Evolutionary conservation across 2,797 vertebrate genomes (phyloP), one percentile per base, ranked within the genome.

Genomic region (Carapus acus): DNA sequence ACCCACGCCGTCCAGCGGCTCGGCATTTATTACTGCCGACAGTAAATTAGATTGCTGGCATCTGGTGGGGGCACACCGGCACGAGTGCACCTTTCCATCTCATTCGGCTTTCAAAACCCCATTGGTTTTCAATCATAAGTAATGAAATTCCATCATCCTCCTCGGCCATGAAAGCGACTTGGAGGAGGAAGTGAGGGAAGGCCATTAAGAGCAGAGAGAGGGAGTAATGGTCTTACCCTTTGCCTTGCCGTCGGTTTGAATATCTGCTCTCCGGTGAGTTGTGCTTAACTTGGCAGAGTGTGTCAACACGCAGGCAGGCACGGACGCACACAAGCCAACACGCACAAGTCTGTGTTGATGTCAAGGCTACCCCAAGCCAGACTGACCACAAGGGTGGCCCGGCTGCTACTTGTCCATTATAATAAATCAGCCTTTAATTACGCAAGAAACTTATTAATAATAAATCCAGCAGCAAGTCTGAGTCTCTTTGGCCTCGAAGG

Each of bases 1-100:
- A 77, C 80, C 72, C 45, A 36, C 73, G 55, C 70, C 70, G 71
- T 76, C 67, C 58, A 13, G 48, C 65, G 62, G 49, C 62, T 67
- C 55, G 53, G 41, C 76, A 81, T 81, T 85, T 83, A 83, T 83
- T 82, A 83, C 66, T 59, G 7, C 71, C 71, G 79, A 83, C 81
- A 81, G 67, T 67, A 78, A 82, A 83, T 83, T 78, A 81, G 74
- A 86, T 84, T 74, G 70, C 69, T 71, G 76, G 74, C 72, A 76
- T 81, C 76, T 64, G 73, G 76, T 71, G 69, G n/a, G n/a, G 74
- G 69, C 61, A 76, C 22, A 56, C 67, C 59, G 63, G 77, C 75
- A 69, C 71, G 64, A 79, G 74, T 62, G 71, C 79, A 80, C 75
- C 80, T 76, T 77, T 80, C 76, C 54, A 63, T 77, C 76, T 67